Conservation (phyloP, 2,113 vertebrate genomes). For the Tychaedon coryphoeus region DNA sequence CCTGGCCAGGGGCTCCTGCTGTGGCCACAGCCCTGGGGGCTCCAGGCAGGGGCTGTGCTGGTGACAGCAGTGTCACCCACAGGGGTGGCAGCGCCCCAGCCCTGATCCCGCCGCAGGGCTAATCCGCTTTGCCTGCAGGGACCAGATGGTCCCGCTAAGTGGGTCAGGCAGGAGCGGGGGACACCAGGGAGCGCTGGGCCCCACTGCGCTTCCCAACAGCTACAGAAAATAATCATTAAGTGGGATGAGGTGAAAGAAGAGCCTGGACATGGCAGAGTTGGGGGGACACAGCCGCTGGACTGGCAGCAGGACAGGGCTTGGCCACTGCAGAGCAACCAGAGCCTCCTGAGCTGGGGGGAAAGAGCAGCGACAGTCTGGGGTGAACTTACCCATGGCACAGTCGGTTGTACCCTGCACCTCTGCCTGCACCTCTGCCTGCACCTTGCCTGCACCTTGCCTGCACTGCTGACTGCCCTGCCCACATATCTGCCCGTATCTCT, state of each 20-base stretch:
- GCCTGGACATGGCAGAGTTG: accelerated
- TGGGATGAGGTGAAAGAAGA: background rate
- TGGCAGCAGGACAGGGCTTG: accelerated
- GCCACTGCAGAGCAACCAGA: accelerated
- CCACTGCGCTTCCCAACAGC: background rate
- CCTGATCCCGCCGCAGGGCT: background rate
- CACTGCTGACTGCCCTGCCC: background rate
- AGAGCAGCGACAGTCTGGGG: background rate
- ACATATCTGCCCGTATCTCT: no score
- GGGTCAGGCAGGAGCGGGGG: background rate
- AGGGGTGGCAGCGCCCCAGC: background rate
- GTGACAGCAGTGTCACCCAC: background rate
- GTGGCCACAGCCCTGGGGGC: accelerated
- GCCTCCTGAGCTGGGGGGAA: background rate
- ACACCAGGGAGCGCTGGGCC: background rate
- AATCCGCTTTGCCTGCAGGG: background rate
- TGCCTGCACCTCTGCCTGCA: no score
- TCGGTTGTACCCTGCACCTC: accelerated
- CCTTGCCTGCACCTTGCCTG: background rate
- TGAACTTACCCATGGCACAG: background rate
- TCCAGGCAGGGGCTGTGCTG: accelerated
- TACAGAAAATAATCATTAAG: accelerated
- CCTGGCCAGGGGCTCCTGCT: background rate
- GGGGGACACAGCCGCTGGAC: accelerated
- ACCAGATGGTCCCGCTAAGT: slow-evolving; percentile 16